A percentile compares a stretch with the other conserved stretches of the same genome.
Evolutionary conservation across 2,113 vertebrate genomes (phyloP).

Genomic region (Atlantisia rogersi): DNA sequence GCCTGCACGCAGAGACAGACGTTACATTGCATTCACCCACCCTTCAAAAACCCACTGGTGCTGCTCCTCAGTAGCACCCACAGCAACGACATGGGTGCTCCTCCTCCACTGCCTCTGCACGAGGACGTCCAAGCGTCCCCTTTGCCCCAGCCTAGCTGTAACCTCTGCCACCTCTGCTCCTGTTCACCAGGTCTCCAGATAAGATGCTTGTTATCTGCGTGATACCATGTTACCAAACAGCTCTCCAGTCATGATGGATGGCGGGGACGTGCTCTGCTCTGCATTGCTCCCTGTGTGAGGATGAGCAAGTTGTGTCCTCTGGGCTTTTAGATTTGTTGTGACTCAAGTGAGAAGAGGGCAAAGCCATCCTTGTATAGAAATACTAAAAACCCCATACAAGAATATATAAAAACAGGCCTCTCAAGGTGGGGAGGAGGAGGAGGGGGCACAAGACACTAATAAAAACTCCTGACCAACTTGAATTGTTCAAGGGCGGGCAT

Average conservation of each 20-base stretch:
- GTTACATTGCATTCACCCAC: background rate
- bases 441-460: background rate
- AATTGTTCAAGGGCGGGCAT: background rate
- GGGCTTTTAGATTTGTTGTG: background rate
- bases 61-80: background rate
- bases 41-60: accelerated
- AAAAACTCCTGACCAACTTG: background rate
- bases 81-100: background rate
- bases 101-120: background rate
- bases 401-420: background rate
- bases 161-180: background rate
- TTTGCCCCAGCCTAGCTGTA: background rate
- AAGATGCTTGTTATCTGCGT: background rate
- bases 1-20: background rate
- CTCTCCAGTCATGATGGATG: accelerated
- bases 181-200: background rate
- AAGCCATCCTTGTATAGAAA: background rate
- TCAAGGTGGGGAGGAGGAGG: background rate
- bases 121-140: background rate
- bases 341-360: background rate
- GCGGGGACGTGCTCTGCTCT: background rate
- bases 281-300: accelerated
- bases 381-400: background rate
- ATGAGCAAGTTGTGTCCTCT: background rate
- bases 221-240: accelerated